phyloP scores from a whole-genome alignment of 2,113 vertebrate genomes.

The Numenius arquata region DNA sequence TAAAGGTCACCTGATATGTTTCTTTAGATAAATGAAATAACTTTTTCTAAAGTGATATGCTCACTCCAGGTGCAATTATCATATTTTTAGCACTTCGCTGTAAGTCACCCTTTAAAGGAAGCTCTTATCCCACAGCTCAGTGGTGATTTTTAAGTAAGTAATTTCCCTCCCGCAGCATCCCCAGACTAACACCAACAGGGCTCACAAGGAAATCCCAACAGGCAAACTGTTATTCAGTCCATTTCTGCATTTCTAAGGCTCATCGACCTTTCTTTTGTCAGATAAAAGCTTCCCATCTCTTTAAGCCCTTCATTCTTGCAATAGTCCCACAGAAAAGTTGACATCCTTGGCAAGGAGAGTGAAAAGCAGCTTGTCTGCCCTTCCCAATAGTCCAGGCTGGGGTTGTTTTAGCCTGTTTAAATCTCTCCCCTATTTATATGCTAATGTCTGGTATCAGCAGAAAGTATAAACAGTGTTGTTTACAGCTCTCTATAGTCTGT shows the following conservation, averaged over 20 bases:
- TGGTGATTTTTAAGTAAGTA: neutral
- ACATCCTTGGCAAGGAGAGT: conserved; percentile 49
- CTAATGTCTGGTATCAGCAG: conserved; percentile 51
- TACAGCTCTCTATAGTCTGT: conserved; percentile 46
- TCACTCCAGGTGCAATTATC: neutral
- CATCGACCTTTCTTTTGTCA: conserved; percentile 62
- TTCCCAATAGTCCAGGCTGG: conserved; percentile 51
- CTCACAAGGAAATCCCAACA: conserved; percentile 47
- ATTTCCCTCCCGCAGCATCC: neutral
- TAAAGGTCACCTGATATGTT: neutral
- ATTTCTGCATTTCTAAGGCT: conserved; percentile 66
- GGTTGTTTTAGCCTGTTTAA: conserved; percentile 63
- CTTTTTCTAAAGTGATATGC: neutral
- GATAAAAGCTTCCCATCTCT: conserved; percentile 58
- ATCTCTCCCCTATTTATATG: conserved; percentile 62
- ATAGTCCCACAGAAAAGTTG: conserved; percentile 59
- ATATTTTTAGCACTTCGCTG: neutral
- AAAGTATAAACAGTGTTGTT: conserved; percentile 66
- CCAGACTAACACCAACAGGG: neutral
- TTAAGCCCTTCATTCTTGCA: conserved; percentile 59
- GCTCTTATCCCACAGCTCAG: neutral
- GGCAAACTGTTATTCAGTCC: conserved; percentile 46
- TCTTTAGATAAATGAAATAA: neutral
- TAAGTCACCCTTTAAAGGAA: neutral
- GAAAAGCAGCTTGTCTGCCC: conserved; percentile 50